Evolutionary conservation across 2,113 vertebrate species (phyloP).

Genomic region (Varanus salvator): DNA sequence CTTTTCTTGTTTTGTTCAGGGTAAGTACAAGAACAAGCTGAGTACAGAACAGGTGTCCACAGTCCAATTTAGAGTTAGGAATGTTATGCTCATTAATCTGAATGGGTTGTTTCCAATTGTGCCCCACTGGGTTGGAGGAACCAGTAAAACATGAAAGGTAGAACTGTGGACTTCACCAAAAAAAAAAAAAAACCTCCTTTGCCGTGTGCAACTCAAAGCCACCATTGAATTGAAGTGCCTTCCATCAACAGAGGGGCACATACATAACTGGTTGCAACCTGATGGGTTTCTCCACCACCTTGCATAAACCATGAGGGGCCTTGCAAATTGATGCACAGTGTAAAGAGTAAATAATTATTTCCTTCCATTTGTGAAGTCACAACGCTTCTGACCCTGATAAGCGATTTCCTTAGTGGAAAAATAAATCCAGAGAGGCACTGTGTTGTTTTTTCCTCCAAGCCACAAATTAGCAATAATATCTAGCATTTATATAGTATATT

Average conservation of each 20-base stretch:
- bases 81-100: neutral
- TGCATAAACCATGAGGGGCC: neutral
- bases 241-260: neutral
- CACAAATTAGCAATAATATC: neutral
- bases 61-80: neutral
- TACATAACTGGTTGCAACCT: neutral
- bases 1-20: conserved; percentile 65
- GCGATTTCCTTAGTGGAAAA: neutral
- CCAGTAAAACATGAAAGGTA: neutral
- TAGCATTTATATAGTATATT: neutral
- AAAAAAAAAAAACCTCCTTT: neutral
- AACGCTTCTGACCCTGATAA: neutral
- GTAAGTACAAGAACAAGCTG: conserved; percentile 48
- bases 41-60: conserved; percentile 40
- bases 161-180: too few relatives aligned
- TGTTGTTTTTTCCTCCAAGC: neutral
- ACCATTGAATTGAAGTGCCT: neutral
- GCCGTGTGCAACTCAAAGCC: neutral
- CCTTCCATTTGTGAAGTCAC: neutral
- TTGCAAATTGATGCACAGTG: neutral
- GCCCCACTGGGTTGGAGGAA: neutral
- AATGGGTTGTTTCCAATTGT: neutral
- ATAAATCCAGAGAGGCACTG: neutral
- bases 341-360: neutral
- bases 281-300: neutral